phyloP scores from a whole-genome alignment of 2,797 vertebrate species.

The Phrynocephalus forsythii region DNA sequence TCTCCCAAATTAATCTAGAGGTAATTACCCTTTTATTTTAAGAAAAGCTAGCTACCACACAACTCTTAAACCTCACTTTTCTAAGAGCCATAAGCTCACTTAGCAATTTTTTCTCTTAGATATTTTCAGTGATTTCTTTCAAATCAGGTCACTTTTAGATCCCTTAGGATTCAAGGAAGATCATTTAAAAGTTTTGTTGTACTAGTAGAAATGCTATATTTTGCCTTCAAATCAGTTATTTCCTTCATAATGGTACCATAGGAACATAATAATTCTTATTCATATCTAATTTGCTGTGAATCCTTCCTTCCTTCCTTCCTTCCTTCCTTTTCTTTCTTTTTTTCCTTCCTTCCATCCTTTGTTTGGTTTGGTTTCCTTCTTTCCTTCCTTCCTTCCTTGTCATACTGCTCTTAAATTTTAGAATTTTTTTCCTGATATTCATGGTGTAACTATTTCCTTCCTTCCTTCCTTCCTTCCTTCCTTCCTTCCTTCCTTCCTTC shows the following conservation, averaged over 20 bases:
- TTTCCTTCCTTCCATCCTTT: no score
- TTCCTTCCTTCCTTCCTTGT: no score
- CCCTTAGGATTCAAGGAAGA: conserved; percentile 50
- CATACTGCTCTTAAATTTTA: no score
- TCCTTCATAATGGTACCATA: conserved; percentile 47
- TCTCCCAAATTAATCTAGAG: conserved; percentile 61
- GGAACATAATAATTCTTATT: conserved; percentile 46
- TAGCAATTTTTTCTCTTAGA: conserved; percentile 64
- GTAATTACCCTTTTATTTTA: conserved; percentile 53
- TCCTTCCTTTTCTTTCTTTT: no score
- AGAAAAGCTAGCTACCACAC: conserved; percentile 51
- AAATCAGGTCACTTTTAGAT: conserved; percentile 60
- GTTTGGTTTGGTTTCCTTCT: no score
- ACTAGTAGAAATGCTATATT: not conserved
- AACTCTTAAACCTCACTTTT: conserved; percentile 60
- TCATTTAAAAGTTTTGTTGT: conserved; percentile 34
- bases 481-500: conserved; percentile 1
- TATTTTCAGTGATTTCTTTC: not conserved
- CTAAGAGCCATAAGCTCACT: conserved; percentile 58
- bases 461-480: no score
- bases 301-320: no score
- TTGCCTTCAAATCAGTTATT: not conserved
- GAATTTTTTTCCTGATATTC: no score
- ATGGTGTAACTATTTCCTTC: no score
- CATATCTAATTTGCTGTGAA: conserved; percentile 56